Conservation (phyloP, 2,797 vertebrate species). For the Crenichthys baileyi region DNA sequence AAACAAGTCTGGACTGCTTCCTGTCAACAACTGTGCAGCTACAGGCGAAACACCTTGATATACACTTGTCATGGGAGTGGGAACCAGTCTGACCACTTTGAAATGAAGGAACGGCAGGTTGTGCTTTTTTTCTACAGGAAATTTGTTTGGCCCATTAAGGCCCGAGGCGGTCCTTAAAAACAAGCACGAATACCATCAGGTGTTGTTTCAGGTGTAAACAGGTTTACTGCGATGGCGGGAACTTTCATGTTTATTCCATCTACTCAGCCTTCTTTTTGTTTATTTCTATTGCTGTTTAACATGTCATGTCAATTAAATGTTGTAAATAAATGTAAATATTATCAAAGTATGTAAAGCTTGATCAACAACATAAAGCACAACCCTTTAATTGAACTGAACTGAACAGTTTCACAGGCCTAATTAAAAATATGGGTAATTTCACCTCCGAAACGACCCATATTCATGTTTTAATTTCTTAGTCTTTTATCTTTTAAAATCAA, state of each 20-base stretch:
- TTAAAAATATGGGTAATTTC: neutral
- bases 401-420: neutral
- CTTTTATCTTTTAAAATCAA: neutral
- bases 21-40: constrained; percentile 25
- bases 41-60: constrained; percentile 34
- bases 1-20: neutral
- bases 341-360: neutral
- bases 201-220: neutral
- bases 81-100: constrained; percentile 63
- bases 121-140: neutral
- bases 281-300: neutral
- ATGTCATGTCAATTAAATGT: neutral
- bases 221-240: neutral
- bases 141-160: neutral
- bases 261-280: neutral
- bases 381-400: neutral
- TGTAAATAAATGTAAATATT: neutral
- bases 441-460: neutral
- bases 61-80: constrained; percentile 51
- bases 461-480: neutral
- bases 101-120: neutral
- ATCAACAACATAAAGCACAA: neutral
- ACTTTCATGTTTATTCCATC: neutral
- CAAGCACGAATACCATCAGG: neutral
- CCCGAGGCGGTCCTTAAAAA: neutral